Evolutionary conservation across 2,888 invertebrate genomes (phyloP).

Genomic region (Nineta flava): DNA sequence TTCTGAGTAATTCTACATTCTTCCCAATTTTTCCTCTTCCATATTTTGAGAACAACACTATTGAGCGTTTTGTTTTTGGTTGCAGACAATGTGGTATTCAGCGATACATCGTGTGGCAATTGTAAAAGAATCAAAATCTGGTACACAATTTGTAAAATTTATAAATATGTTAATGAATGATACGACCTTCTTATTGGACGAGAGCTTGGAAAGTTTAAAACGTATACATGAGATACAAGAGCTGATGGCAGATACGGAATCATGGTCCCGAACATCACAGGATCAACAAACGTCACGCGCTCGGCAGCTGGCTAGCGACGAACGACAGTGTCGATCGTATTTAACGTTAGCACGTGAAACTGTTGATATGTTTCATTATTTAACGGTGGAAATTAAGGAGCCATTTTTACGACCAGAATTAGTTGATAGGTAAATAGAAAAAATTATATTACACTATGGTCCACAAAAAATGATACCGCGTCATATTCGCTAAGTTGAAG

Average conservation of each 20-base stretch:
- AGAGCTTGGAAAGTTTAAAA: slow-evolving; percentile 83
- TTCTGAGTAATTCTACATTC: too few species aligned
- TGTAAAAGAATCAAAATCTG: slow-evolving; percentile 78
- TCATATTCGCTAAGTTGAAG: too few species aligned
- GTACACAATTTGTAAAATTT: slow-evolving; percentile 89
- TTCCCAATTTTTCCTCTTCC: too few species aligned
- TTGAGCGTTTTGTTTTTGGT: neutral
- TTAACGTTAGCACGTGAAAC: slow-evolving; percentile 87
- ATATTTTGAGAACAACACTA: too few species aligned
- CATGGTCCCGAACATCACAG: slow-evolving; percentile 47
- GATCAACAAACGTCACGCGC: slow-evolving; percentile 60
- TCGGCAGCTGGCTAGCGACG: slow-evolving; percentile 68
- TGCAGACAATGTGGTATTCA: slow-evolving; percentile 72
- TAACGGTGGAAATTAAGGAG: slow-evolving; percentile 86
- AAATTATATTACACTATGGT: too few species aligned
- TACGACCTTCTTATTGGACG: slow-evolving; percentile 91
- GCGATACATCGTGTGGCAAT: slow-evolving; percentile 74
- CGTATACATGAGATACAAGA: slow-evolving; percentile 80
- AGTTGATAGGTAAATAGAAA: slow-evolving; percentile 40
- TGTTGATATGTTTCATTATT: slow-evolving; percentile 94
- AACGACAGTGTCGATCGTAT: slow-evolving; percentile 78
- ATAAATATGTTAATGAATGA: slow-evolving; percentile 98
- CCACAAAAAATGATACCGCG: too few species aligned
- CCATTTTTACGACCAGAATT: slow-evolving; percentile 89
- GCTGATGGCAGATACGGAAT: slow-evolving; percentile 50